phyloP scores from a whole-genome alignment of 2,888 invertebrate species.

The Amblyjoppa fuscipennis region DNA sequence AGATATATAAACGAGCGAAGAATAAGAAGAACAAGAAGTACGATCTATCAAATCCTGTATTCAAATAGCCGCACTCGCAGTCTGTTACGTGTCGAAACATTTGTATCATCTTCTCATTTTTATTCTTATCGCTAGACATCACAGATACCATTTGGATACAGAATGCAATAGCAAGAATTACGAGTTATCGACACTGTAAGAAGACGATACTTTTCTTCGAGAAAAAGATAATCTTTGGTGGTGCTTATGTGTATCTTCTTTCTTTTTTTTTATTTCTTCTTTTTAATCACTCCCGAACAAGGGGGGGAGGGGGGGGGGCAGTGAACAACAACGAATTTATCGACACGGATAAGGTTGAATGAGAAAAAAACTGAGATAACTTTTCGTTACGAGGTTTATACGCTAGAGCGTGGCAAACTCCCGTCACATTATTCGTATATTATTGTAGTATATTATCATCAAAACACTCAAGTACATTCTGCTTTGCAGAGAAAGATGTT shows the following conservation, averaged over 20 bases:
- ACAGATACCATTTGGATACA: constrained; percentile 76
- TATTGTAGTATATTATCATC: constrained; percentile 63
- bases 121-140: constrained; percentile 71
- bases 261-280: background rate
- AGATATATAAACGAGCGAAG: constrained; percentile 40
- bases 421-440: constrained; percentile 33
- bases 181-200: constrained; percentile 69
- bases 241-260: constrained; percentile 48
- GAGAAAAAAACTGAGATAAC: constrained; percentile 38
- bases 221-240: constrained; percentile 75
- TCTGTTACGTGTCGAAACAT: constrained; percentile 37
- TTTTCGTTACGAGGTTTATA: constrained; percentile 7
- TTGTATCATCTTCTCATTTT: constrained; percentile 51
- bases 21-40: constrained; percentile 48
- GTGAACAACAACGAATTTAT: constrained; percentile 56
- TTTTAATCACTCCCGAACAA: constrained; percentile 22
- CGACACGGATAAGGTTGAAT: constrained; percentile 52
- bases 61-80: constrained; percentile 66
- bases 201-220: constrained; percentile 61
- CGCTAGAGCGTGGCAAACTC: constrained; percentile 24
- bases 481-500: constrained; percentile 68
- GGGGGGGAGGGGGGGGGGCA: constrained; percentile 19
- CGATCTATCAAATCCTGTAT: constrained; percentile 71
- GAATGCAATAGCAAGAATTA: constrained; percentile 71
- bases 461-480: constrained; percentile 70